Evolutionary conservation across 1,140 invertebrate species (phyloP), one percentile per base, ranked within the genome.

Genomic region (Tenebrio molitor): DNA sequence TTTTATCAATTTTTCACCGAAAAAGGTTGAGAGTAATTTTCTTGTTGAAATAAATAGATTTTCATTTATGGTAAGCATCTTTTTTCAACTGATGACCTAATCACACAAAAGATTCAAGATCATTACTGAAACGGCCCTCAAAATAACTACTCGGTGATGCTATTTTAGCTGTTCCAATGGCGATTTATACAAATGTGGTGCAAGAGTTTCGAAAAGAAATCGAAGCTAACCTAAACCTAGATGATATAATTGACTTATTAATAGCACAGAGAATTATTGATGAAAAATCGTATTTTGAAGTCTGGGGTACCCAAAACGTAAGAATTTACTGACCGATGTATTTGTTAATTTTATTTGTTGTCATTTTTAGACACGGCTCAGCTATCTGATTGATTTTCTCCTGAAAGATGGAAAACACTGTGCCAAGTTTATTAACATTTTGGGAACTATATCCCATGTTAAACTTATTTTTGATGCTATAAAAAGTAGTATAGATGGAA

Each of bases 191-290:
- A 4, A 58, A 58, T 29, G 50, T 58, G 10, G 50, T 66, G 17
- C 36, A 66, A 42, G 36, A 66, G 19, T 66, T 44, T 44, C 64
- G 64, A 25, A 19, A 66, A 44, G 23, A 42, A 23, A 42, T 66
- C 15, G 34, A 66, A 23, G 19, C 36, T 42, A 23, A 29, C 21
- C 8, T 66, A 15, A 29, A 17, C n/a, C 42, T 66, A 0, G 15
- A 66, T 23, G 64, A 66, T 66, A 21, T 66, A 21, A 44, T 66
- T 7, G 64, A 66, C 17, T 12, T 10, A 0, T 42, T 66, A 21
- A 66, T 66, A 12, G 19, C 36, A 10, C 17, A 66, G 12, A 17
- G 17, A 8, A 10, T 66, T 10, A 44, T 66, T 6, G 64, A 66
- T 44, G 34, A 66, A 29, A 66, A 66, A 41, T 19, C 21, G 8